Percentiles rank a stretch among this genome's conserved stretches.
Evolutionary conservation across 2,113 vertebrate genomes (phyloP).

Genomic region (Fulica atra): DNA sequence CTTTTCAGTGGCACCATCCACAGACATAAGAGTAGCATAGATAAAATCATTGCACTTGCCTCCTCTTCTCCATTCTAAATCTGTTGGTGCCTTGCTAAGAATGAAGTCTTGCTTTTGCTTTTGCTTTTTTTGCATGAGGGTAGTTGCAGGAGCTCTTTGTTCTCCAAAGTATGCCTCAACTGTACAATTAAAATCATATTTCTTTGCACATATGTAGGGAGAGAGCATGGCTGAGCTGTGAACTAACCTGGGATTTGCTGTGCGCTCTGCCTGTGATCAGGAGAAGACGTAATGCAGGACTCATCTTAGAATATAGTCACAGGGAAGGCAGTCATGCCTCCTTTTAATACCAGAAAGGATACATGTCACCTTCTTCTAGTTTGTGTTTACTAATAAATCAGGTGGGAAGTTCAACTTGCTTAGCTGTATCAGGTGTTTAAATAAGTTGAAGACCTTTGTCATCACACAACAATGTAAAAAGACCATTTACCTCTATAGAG

Average conservation of each 20-base stretch:
- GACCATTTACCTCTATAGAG: not conserved
- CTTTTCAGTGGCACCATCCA: not conserved
- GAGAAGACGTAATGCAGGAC: not conserved
- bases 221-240: not conserved
- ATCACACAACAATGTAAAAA: not conserved
- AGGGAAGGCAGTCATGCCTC: not conserved
- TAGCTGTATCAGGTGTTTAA: not conserved
- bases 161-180: not conserved
- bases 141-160: not conserved
- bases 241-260: not conserved
- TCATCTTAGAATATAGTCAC: not conserved
- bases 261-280: not conserved
- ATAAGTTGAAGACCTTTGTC: not conserved
- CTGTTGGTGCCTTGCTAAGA: not conserved
- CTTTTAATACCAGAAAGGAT: not conserved
- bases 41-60: not conserved
- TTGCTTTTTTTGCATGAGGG: not conserved
- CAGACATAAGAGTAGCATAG: not conserved
- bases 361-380: not conserved
- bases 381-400: not conserved
- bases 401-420: not conserved
- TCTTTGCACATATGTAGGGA: not conserved
- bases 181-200: not conserved
- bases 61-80: not conserved
- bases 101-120: not conserved